phyloP scores from a whole-genome alignment of 2,888 invertebrate genomes.

The Agriopis marginaria region DNA sequence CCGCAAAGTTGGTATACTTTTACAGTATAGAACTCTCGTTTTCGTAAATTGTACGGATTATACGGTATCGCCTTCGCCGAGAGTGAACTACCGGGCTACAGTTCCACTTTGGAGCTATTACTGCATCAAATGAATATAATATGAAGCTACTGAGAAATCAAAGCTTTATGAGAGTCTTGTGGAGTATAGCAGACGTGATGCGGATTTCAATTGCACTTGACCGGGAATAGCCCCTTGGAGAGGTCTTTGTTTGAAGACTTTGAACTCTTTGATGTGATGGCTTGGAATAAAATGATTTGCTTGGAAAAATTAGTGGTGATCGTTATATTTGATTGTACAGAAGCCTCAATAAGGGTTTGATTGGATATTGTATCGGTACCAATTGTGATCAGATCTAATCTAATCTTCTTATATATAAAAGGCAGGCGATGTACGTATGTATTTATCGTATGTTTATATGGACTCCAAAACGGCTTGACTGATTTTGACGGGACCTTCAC shows the following conservation, averaged over 20 bases:
- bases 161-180: conserved; percentile 40
- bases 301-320: conserved; percentile 6
- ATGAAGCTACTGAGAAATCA: conserved; percentile 47
- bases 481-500: no score
- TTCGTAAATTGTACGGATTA: no score
- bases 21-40: no score
- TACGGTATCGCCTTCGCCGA: no score
- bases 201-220: conserved; percentile 43
- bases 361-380: neutral
- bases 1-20: no score
- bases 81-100: neutral
- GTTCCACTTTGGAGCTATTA: conserved; percentile 23
- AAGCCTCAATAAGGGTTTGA: neutral
- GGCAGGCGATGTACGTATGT: no score
- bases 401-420: no score
- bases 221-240: conserved; percentile 5
- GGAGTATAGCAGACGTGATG: conserved; percentile 45
- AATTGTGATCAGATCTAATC: neutral
- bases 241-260: conserved; percentile 17
- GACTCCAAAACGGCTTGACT: no score
- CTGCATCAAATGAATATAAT: conserved; percentile 50
- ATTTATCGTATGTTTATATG: no score
- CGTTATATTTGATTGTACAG: neutral
- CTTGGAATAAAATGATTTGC: conserved; percentile 8
- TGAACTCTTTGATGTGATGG: conserved; percentile 3